Conservation (phyloP, 1,140 invertebrate genomes). For the Tetramorium parvispinum region DNA sequence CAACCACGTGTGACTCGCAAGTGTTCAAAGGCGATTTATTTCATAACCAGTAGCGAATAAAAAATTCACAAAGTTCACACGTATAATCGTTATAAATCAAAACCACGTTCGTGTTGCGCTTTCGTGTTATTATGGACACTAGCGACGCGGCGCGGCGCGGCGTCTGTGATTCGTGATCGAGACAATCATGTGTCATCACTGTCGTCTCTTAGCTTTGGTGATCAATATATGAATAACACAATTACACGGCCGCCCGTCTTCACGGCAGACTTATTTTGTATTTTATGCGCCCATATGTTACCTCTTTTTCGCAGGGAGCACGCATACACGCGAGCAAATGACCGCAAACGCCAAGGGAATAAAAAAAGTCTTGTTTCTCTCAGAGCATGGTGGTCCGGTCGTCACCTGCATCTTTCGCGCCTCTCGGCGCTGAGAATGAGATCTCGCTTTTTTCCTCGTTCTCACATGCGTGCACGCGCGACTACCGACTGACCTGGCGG, state of each 20-base stretch:
- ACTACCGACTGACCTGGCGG: conserved; percentile 26
- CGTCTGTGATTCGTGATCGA: background rate
- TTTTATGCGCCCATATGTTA: conserved; percentile 30
- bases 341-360: conserved; percentile 25
- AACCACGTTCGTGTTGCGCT: background rate
- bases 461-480: conserved; percentile 1
- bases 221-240: conserved; percentile 25
- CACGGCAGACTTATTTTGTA: background rate
- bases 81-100: background rate
- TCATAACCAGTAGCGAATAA: background rate
- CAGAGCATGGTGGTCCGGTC: conserved; percentile 74
- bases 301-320: conserved; percentile 14
- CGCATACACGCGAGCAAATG: conserved; percentile 58
- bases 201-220: background rate
- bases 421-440: background rate
- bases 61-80: background rate
- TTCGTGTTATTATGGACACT: background rate
- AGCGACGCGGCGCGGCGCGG: background rate
- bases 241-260: conserved; percentile 6
- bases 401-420: conserved; percentile 69
- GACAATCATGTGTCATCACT: conserved; percentile 22
- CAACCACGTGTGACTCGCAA: background rate
- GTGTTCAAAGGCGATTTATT: conserved; percentile 21
- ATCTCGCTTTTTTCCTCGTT: background rate
- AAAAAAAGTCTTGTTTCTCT: conserved; percentile 63